Base-by-base conservation (phyloP, 2,113 vertebrate species). In the Crotophaga sulcirostris region DNA sequence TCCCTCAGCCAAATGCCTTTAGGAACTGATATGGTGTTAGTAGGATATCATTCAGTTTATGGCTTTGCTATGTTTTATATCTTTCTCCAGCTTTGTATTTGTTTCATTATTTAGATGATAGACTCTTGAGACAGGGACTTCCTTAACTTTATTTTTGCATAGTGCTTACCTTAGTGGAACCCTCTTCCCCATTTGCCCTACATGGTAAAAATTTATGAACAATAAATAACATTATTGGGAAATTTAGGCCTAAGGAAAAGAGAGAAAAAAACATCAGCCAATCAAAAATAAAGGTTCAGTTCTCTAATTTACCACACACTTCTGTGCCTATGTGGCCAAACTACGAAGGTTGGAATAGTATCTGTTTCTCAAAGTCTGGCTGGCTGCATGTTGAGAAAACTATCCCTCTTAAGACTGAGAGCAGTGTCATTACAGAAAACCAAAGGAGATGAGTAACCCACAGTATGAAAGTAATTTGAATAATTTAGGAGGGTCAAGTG, bases 91-190 rank as follows among this genome's bases (percentile, higher is more conserved):
- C 4, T 83, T 75, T 70, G 7, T 38, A 45, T 66, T 77, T 78
- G 9, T 74, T 59, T 88, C 9, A 14, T 56, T 85, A 17, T 78
- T 81, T 67, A 83, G 8, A 44, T 11, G 24, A 60, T 17, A 51
- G 5, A 5, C 1, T 59, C 44, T 26, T 31, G 11, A 28, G 12
- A 66, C 9, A 58, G 11, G 1, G 1, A 11, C 7, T 51, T 24
- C 18, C 16, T 5, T 83, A 21, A 56, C 86, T 79, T 83, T 75
- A 58, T 28, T 25, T 72, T 88, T 26, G 6, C 10, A 36, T 31
- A 81, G 2, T 60, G 13, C 12, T 84, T 80, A 59, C 4, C 23
- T 68, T 59, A 33, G 9, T 72, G 58, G 23, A 47, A 16, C 17
- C 4, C 12, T 84, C 17, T 60, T 86, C 34, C 68, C 11, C 5